A percentile compares a stretch with the other conserved stretches of the same genome.
Evolutionary conservation across 2,113 vertebrate genomes (phyloP).

Genomic region (Xyliphius kryptos): DNA sequence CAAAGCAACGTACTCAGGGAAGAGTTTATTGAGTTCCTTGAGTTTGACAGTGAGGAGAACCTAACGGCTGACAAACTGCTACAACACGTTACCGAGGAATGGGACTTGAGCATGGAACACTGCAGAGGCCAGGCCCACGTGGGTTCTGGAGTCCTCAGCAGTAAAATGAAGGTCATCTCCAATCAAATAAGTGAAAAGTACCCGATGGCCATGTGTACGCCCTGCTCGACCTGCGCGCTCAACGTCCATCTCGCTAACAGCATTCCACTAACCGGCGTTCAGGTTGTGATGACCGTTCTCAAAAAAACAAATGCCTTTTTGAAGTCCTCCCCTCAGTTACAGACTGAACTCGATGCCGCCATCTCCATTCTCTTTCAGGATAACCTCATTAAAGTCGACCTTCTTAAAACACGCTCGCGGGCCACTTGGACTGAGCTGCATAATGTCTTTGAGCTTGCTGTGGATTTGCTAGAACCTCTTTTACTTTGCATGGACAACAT

Average conservation of each 20-base stretch:
- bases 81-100: conserved; percentile 71
- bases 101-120: conserved; percentile 85
- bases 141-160: conserved; percentile 69
- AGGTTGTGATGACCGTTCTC: conserved; percentile 74
- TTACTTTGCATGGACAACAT: conserved; percentile 82
- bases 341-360: conserved; percentile 74
- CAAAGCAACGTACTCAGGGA: conserved; percentile 75
- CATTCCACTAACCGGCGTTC: conserved; percentile 69
- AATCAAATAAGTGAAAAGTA: conserved; percentile 76
- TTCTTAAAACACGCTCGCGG: conserved; percentile 72
- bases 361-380: conserved; percentile 76
- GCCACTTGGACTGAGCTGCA: conserved; percentile 75
- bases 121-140: conserved; percentile 86
- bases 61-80: conserved; percentile 72
- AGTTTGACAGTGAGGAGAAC: conserved; percentile 71
- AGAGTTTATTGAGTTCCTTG: conserved; percentile 81
- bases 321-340: conserved; percentile 61
- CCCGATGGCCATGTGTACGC: conserved; percentile 69
- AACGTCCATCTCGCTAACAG: conserved; percentile 78
- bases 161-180: conserved; percentile 78
- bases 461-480: conserved; percentile 78
- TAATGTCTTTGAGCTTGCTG: conserved; percentile 77
- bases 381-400: conserved; percentile 67
- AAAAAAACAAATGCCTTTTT: conserved; percentile 80
- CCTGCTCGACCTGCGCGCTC: conserved; percentile 75